Conservation (phyloP, 2,113 vertebrate genomes). For the Coturnix japonica region DNA sequence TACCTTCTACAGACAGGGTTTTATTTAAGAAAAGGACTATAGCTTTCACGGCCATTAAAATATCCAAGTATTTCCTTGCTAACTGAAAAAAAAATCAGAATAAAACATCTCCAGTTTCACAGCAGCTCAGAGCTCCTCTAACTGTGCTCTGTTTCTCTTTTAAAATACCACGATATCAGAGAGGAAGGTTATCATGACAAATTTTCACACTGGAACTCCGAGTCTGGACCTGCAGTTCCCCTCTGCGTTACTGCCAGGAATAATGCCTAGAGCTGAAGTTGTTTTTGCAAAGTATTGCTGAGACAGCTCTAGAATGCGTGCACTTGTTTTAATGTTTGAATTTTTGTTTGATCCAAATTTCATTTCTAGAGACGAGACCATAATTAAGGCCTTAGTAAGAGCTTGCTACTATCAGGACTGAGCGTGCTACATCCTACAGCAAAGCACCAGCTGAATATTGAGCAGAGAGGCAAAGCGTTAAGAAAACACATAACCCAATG, state of each 20-base stretch:
- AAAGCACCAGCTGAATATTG: neutral
- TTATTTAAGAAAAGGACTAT: constrained; percentile 44
- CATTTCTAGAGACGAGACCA: neutral
- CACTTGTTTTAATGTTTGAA: neutral
- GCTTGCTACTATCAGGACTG: neutral
- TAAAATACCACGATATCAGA: neutral
- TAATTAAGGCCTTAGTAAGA: neutral
- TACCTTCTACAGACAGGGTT: constrained; percentile 52
- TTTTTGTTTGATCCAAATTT: neutral
- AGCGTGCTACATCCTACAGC: neutral
- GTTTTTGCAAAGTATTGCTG: neutral
- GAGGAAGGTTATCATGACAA: neutral
- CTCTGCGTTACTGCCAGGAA: neutral
- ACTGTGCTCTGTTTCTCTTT: constrained; percentile 16
- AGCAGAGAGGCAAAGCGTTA: neutral
- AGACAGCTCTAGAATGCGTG: neutral
- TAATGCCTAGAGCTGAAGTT: neutral
- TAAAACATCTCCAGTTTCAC: neutral
- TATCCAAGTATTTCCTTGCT: constrained; percentile 46
- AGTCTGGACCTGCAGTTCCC: neutral
- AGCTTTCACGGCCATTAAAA: constrained; percentile 43
- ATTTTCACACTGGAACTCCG: constrained; percentile 18
- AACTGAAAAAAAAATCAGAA: constrained; percentile 11
- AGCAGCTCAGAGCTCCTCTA: constrained; percentile 14
- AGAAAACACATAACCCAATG: fast-evolving